Base-by-base conservation (phyloP, 1,140 invertebrate genomes). In the Neodiprion virginianus region DNA sequence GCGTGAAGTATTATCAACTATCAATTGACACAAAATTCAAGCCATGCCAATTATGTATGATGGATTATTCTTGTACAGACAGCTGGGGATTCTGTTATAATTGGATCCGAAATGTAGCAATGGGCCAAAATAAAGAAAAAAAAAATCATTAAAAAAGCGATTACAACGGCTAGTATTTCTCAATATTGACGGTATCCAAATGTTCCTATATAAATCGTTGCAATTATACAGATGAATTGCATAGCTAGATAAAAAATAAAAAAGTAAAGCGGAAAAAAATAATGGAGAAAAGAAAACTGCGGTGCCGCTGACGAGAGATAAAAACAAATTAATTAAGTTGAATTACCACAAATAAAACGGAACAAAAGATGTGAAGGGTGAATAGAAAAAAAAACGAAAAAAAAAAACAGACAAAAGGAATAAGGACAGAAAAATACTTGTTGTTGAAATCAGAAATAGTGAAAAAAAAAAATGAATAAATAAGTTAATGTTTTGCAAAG, bases 181-280 rank as follows among this genome's bases (percentile, higher is more conserved):
- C 67, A 69, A 69, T 23, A 23, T 69, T 69, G 11, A 69, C 40
- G 40, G 40, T 69, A 69, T 69, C 67, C 67, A 21, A 69, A 69
- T 69, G 67, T 69, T 69, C 67, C 67, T 69, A 40, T 40, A 40
- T 40, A 40, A 69, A 69, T 23, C 67, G 67, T 69, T 47, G 67
- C 14, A 69, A 69, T 69, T 69, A 69, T 12, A 40, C 28, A 1
- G 28, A 11, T 47, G 61, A 69, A 69, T 69, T 23, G 67, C 21
- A 61, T 61, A 61, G n/a, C 53, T 12, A 61, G 53, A 61, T 61
- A 61, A 61, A 7, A 61, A 17, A 40, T 3, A 40, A 40, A 40
- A 40, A 4, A 40, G 5, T 5, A 2, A 40, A 40, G 5, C 28
- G 5, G 28, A 40, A 40, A 40, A 40, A 40, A 40, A 40, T 40